Base-by-base conservation (phyloP, 2,797 vertebrate species). In the Percopsis omiscomaycus region DNA sequence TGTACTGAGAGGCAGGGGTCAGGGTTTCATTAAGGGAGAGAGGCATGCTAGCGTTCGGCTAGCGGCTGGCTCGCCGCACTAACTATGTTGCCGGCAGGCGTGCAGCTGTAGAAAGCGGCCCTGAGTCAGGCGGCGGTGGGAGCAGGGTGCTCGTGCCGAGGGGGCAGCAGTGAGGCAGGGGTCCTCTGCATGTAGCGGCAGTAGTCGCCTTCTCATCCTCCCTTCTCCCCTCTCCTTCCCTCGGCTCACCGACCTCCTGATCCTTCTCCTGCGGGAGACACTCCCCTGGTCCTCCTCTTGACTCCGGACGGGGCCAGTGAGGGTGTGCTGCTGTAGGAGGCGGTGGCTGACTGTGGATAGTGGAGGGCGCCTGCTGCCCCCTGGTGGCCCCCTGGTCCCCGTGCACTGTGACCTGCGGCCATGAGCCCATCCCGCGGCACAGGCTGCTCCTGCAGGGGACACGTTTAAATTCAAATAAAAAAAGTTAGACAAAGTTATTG, bases 311-410 rank as follows among this genome's bases (percentile, higher is more conserved):
- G 89, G 71, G 86, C 89, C 3, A 90, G 90, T 59, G 85, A 88
- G 64, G 91, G 88, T 51, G 91, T 92, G 8, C 55, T 48, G 90
- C 91, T 74, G 91, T 89, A 92, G 2, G 81, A 83, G 86, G 83
- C 83, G 79, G 68, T 75, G 79, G 77, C 81, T 80, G 83, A 71
- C 60, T 71, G 54, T 71, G 92, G 89, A 47, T 92, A 93, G 14
- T 91, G 91, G 93, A 93, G 87, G 93, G 87, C 87, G 92, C 92
- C 65, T 92, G 93, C 88, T 95, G 94, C 68, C 93, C 88, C 94
- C 86, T 92, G 91, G 83, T 94, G 93, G 66, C 78, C 80, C 90
- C 89, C 15, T 83, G 89, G 75, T 92, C 93, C 56, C 86, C 74
- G 75, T 86, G 79, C 79, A 73, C 63, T 65, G 55, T 69, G 77